Conservation (phyloP, 2,888 invertebrate genomes). For the Leptinotarsa tumamoca region DNA sequence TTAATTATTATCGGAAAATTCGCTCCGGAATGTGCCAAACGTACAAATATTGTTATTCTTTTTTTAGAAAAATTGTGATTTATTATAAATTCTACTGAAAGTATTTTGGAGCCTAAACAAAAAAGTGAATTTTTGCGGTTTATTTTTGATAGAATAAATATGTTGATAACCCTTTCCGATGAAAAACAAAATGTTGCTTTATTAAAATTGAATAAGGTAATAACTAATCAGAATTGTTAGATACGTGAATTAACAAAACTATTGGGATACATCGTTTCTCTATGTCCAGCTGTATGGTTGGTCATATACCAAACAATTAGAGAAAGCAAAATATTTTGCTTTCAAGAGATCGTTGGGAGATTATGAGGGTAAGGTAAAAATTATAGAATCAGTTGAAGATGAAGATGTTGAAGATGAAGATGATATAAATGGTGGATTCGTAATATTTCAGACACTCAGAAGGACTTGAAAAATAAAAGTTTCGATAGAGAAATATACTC, state of each 20-base stretch:
- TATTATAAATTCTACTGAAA: not conserved
- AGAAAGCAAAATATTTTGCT: conserved; percentile 3
- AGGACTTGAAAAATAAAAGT: no score
- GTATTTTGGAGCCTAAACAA: not conserved
- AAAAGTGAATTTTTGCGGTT: conserved; percentile 15
- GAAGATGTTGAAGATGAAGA: no score
- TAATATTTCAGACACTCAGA: not conserved
- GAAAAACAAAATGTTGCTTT: conserved; percentile 8
- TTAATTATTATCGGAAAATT: not conserved
- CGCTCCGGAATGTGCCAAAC: conserved; percentile 6
- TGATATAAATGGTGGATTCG: no score
- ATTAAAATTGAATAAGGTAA: no score
- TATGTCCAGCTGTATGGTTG: conserved; percentile 15
- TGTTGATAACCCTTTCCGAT: not conserved
- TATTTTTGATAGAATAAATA: not conserved
- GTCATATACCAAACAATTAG: not conserved
- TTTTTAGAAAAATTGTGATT: not conserved
- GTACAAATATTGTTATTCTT: conserved; percentile 8
- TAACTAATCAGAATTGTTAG: no score
- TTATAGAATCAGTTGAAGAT: no score
- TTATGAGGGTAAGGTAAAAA: no score
- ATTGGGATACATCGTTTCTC: not conserved
- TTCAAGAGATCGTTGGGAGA: not conserved
- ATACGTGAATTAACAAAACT: not conserved
- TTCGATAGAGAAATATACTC: no score